phyloP scores from a whole-genome alignment of 1,140 invertebrate genomes.

The Hydropsyche tenuis region DNA sequence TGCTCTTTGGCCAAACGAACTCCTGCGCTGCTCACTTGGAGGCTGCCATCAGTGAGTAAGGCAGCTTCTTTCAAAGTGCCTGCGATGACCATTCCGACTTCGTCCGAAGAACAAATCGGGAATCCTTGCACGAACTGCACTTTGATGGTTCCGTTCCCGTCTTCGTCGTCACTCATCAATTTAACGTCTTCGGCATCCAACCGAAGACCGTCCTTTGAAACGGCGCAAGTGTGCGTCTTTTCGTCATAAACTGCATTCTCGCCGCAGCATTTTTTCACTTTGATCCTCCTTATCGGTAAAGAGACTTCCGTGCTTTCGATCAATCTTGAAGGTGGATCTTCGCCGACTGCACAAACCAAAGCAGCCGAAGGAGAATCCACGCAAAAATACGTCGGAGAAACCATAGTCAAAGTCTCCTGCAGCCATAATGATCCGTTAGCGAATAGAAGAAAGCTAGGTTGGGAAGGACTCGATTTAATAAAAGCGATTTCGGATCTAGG shows the following conservation, averaged over 20 bases:
- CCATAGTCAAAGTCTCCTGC: conserved; percentile 53
- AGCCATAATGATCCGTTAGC: conserved; percentile 65
- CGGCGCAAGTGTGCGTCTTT: conserved; percentile 59
- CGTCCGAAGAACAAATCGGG: conserved; percentile 28
- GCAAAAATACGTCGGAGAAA: conserved; percentile 65
- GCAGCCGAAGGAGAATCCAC: conserved; percentile 64
- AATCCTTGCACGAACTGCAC: conserved; percentile 39
- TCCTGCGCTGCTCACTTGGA: conserved; percentile 53
- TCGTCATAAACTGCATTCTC: conserved; percentile 65
- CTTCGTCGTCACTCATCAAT: background rate
- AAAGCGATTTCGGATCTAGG: conserved; percentile 50
- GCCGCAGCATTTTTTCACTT: conserved; percentile 67
- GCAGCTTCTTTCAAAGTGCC: conserved; percentile 57
- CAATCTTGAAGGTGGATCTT: conserved; percentile 51
- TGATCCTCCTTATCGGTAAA: conserved; percentile 51
- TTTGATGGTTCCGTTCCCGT: conserved; percentile 35
- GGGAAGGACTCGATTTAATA: conserved; percentile 54
- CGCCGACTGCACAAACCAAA: conserved; percentile 63
- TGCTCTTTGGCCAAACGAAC: conserved; percentile 59
- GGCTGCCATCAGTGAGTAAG: conserved; percentile 60
- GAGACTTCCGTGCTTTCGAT: conserved; percentile 54
- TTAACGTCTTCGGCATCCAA: conserved; percentile 10
- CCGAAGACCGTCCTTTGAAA: conserved; percentile 52
- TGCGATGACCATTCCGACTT: conserved; percentile 52
- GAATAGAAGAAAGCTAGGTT: conserved; percentile 58